Base-by-base conservation (phyloP, 2,113 vertebrate species). In the Nerophis lumbriciformis region DNA sequence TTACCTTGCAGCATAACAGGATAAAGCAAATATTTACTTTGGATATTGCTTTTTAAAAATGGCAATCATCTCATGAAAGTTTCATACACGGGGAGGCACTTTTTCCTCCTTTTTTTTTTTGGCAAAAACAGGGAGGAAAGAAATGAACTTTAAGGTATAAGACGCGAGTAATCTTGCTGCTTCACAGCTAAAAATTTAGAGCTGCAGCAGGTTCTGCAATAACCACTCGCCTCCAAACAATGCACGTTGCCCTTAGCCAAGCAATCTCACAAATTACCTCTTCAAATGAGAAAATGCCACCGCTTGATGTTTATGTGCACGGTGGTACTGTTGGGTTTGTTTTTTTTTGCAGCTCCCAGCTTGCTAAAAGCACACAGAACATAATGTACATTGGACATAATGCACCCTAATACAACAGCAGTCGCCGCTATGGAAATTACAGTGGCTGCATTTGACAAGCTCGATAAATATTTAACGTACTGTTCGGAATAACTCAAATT, bases 241-340 rank as follows among this genome's bases (percentile, higher is more conserved):
- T 0, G 6, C 48, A 52, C 50, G 57, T 54, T 62, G 61, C 70
- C 70, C 16, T 51, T 59, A 58, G 73, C 63, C 68, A 66, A 74
- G 69, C 61, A 59, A 69, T 80, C 75, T 69, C 62, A 64, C 75
- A 75, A 80, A 80, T 77, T 79, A 76, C 70, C 68, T 68, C 70
- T 73, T 73, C 63, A 79, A 76, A 73, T 65, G 66, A 73, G 69
- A 73, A 68, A 71, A 72, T 70, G 65, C 65, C 66, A 72, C 62
- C 49, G 63, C 69, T 77, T 75, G 61, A 82, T 80, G 71, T 78
- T 65, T 73, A 42, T 51, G 37, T 45, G 66, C 10, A 38, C 51
- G 78, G 65, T 68, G 65, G 58, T 39, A 11, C 51, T 57, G 55
- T 60, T 53, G 61, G 71, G 1, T 72, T 78, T 73, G 72, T 78